Conservation (phyloP, 2,888 invertebrate genomes). For the Drosophila niveifrons region DNA sequence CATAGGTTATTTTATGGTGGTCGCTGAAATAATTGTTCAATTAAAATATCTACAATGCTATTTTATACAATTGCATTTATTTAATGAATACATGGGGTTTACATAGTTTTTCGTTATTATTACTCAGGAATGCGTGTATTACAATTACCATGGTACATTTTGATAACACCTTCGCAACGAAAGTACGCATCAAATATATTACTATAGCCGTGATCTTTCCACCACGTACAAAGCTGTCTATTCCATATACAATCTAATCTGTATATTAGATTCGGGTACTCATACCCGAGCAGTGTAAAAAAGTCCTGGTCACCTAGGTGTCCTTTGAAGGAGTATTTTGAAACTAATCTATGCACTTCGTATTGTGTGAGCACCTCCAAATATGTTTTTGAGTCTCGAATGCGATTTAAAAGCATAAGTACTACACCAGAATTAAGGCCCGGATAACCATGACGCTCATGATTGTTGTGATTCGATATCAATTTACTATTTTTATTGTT, state of each 20-base stretch:
- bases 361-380: slow-evolving; percentile 86
- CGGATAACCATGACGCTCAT: slow-evolving; percentile 87
- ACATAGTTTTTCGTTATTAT: slow-evolving; percentile 30
- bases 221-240: slow-evolving; percentile 93
- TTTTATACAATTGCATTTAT: slow-evolving; percentile 43
- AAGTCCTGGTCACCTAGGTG: slow-evolving; percentile 94
- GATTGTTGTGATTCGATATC: slow-evolving; percentile 60
- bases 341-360: slow-evolving; percentile 86
- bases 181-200: slow-evolving; percentile 91
- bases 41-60: slow-evolving; percentile 7
- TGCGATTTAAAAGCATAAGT: slow-evolving; percentile 89
- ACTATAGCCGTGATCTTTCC: slow-evolving; percentile 91
- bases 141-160: slow-evolving; percentile 91
- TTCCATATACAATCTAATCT: slow-evolving; percentile 92
- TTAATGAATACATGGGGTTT: slow-evolving; percentile 35
- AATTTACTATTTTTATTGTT: slow-evolving; percentile 55
- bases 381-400: slow-evolving; percentile 88
- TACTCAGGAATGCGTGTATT: slow-evolving; percentile 89
- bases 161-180: slow-evolving; percentile 88
- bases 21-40: neutral
- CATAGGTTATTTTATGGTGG: neutral
- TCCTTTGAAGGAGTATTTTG: slow-evolving; percentile 89
- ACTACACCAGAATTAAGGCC: slow-evolving; percentile 94
- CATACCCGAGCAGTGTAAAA: slow-evolving; percentile 90
- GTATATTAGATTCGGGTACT: slow-evolving; percentile 90